Evolutionary conservation across 2,888 invertebrate genomes (phyloP), one percentile per base, ranked within the genome.

Genomic region (Tanypteryx hageni): DNA sequence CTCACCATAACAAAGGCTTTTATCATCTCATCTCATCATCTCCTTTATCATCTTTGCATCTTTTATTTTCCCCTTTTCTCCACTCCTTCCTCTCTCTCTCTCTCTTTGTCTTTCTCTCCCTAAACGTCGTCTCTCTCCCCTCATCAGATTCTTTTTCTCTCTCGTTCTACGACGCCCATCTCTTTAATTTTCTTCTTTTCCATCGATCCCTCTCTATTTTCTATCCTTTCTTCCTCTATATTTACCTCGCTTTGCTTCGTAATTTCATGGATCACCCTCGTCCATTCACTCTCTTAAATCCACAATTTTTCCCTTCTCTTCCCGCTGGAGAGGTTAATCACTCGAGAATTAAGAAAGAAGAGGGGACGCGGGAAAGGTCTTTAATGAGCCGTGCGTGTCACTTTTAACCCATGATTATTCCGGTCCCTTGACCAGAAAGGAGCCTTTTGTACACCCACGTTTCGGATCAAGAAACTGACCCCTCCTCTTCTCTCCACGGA

Each of bases 371-470:
- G 16, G 44, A 16, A 11, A 22, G 27, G 76, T 76, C 76, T 76
- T 27, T 76, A 76, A 76, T 76, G 76, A 76, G 8, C 18, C 76
- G 76, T 22, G 76, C 22, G 76, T 76, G 76, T 76, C 76, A 27
- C 22, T 76, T 44, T 76, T 76, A 27, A 76, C 76, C 76, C 76
- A 27, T 76, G 76, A 76, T 76, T 76, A 76, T 76, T 22, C 13
- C 76, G 22, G 22, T 68, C 18, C 13, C 68, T 68, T 9, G 68
- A 22, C n/a, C 7, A 13, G 7, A 7, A n/a, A 22, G n/a, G 68
- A 68, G 22, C 22, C 68, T 68, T 68, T 68, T n/a, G 18, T 68
- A 18, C 9, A 68, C 68, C 68, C 11, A 68, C 68, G 68, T 22
- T 44, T 22, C 68, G n/a, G 44, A 5, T 5, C 13, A 10, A 68